Evolutionary conservation across 2,113 vertebrate species (phyloP).

Genomic region (Ceyx margarethae): DNA sequence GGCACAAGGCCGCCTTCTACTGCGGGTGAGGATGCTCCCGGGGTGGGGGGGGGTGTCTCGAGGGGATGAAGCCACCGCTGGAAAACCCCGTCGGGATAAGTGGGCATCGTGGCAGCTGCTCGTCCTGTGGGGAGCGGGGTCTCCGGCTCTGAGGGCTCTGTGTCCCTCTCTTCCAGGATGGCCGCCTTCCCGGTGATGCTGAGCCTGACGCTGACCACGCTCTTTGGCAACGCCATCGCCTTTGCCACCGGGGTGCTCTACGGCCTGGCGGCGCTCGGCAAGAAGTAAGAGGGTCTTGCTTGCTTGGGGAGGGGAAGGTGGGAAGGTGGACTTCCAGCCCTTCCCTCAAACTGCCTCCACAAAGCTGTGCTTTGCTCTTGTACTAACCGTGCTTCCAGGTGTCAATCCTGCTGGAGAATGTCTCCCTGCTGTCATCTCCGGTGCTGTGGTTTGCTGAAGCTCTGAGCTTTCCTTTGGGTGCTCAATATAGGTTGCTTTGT

Average conservation of each 20-base stretch:
- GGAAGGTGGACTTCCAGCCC: background rate
- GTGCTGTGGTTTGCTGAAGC: background rate
- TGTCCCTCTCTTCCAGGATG: slow-evolving; percentile 79
- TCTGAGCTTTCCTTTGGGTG: background rate
- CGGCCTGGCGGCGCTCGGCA: slow-evolving; percentile 89
- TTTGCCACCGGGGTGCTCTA: slow-evolving; percentile 95
- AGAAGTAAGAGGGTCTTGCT: slow-evolving; percentile 80
- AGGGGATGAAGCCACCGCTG: background rate
- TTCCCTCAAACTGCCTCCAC: background rate
- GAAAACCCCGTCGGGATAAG: rapidly evolving
- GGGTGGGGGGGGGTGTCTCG: background rate
- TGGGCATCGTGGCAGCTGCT: background rate
- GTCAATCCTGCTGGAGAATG: background rate
- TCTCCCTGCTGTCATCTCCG: background rate
- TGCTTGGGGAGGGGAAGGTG: background rate
- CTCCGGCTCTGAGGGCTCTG: background rate
- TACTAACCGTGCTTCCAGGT: rapidly evolving
- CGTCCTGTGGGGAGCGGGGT: rapidly evolving
- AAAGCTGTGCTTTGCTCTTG: background rate
- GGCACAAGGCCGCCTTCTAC: slow-evolving; percentile 95
- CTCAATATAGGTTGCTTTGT: background rate
- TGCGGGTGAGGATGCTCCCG: slow-evolving; percentile 83
- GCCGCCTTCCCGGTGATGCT: slow-evolving; percentile 85
- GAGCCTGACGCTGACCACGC: slow-evolving; percentile 88
- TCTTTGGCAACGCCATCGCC: slow-evolving; percentile 91